phyloP scores from a whole-genome alignment of 2,797 vertebrate species.

The Pangasius krempfi region DNA sequence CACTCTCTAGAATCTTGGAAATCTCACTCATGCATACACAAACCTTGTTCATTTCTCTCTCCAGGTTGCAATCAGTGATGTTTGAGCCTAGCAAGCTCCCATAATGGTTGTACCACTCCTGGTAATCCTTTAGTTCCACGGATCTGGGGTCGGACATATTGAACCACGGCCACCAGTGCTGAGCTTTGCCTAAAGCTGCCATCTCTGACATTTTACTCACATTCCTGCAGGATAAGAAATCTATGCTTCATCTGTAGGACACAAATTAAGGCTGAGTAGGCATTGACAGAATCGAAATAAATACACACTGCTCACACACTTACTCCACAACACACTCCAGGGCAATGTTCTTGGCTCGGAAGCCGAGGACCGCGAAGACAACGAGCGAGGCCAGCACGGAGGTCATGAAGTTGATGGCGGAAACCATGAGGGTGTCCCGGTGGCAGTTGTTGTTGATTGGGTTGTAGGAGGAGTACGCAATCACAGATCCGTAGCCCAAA shows the following conservation, averaged over 20 bases:
- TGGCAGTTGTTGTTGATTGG: slow-evolving; percentile 97
- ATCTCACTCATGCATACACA: background rate
- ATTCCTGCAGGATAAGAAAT: slow-evolving; percentile 66
- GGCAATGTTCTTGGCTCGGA: slow-evolving; percentile 92
- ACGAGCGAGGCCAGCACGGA: slow-evolving; percentile 94
- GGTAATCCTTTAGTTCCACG: slow-evolving; percentile 74
- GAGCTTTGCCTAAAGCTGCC: slow-evolving; percentile 51
- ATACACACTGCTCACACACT: slow-evolving; percentile 40
- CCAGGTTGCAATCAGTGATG: slow-evolving; percentile 75
- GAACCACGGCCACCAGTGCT: slow-evolving; percentile 66
- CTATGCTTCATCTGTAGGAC: background rate
- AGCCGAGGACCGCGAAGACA: slow-evolving; percentile 95
- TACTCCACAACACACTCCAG: slow-evolving; percentile 82
- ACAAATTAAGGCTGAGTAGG: background rate
- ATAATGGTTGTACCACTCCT: slow-evolving; percentile 73
- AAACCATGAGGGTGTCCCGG: slow-evolving; percentile 92
- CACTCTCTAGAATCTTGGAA: background rate
- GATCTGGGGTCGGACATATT: slow-evolving; percentile 70
- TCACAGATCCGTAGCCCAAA: slow-evolving; percentile 95
- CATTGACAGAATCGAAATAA: slow-evolving; percentile 1
- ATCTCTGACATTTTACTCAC: slow-evolving; percentile 65
- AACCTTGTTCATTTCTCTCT: slow-evolving; percentile 80
- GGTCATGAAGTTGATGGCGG: slow-evolving; percentile 96
- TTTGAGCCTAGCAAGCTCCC: slow-evolving; percentile 63
- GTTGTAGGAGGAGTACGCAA: slow-evolving; percentile 98